Base-by-base conservation (phyloP, 2,888 invertebrate species). In the Shargacucullia verbasci region DNA sequence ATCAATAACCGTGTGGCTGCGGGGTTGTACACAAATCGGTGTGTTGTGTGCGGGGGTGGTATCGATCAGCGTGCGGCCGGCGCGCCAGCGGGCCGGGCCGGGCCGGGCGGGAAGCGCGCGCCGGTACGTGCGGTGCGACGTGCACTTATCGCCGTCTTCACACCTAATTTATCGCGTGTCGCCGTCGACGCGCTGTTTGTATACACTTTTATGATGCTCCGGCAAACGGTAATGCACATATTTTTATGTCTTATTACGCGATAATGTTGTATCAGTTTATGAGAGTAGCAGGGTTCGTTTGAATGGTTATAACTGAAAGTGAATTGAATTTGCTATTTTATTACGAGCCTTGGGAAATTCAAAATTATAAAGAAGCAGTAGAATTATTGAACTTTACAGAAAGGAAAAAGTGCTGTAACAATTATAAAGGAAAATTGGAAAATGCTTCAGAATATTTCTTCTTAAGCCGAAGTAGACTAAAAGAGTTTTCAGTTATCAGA, bases 121-220 rank as follows among this genome's bases (percentile, higher is more conserved):
- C 81, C 80, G 80, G 74, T 78, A 79, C 78, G 82, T 83, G 83
- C 88, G 65, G 59, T 83, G 83, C 88, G 65, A 59, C 67, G 71
- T 67, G 67, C 89, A 90, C 89, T 92, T 90, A 90, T 87, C 89
- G 86, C 86, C 83, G 86, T 91, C 91, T 91, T 90, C 89, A 87
- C 91, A 89, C 90, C 88, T 89, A 89, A 92, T 91, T 92, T 91
- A 91, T 90, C 90, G 91, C 89, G 85, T 83, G 85, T 81, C 85
- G 86, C 87, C 83, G 88, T 90, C 88, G 82, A 76, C 80, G 77
- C 82, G 80, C 69, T 84, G 84, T 83, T 85, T 84, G 82, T 85
- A 81, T 79, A 82, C 82, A 80, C 71, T 68, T 76, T 76, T 80
- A 81, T 77, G 82, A 82, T 78, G 79, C 81, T 60, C 72, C 60